Evolutionary conservation across 2,797 vertebrate species (phyloP).

Genomic region (Phalanger gymnotis): DNA sequence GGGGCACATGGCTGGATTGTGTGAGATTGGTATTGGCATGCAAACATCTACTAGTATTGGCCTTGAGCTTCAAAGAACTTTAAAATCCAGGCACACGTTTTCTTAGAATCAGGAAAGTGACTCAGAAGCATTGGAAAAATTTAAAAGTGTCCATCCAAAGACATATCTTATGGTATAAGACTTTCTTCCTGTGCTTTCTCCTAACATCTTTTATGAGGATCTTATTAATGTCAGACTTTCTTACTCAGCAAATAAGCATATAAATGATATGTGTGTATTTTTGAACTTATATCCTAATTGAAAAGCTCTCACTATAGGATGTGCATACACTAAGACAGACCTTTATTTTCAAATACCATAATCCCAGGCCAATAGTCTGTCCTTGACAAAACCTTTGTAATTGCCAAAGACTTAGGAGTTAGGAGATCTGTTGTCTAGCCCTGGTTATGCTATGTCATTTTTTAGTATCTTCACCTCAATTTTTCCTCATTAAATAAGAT

Average conservation of each 20-base stretch:
- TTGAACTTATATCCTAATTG: background rate
- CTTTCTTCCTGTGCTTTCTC: slow-evolving; percentile 4
- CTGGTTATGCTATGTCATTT: background rate
- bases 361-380: background rate
- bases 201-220: background rate
- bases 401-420: background rate
- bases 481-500: background rate
- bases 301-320: background rate
- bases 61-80: slow-evolving; percentile 49
- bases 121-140: background rate
- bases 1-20: slow-evolving; percentile 61
- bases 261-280: background rate
- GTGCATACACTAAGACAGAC: background rate
- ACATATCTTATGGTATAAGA: background rate
- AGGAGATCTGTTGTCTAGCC: background rate
- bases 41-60: slow-evolving; percentile 57
- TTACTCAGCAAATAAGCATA: background rate
- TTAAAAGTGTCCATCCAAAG: background rate
- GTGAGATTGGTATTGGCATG: slow-evolving; percentile 62
- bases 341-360: background rate
- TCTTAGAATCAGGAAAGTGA: slow-evolving; percentile 65
- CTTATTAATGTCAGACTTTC: background rate
- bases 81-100: slow-evolving; percentile 60
- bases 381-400: background rate
- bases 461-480: background rate